phyloP scores from a whole-genome alignment of 2,797 vertebrate genomes.

The Erethizon dorsatum region DNA sequence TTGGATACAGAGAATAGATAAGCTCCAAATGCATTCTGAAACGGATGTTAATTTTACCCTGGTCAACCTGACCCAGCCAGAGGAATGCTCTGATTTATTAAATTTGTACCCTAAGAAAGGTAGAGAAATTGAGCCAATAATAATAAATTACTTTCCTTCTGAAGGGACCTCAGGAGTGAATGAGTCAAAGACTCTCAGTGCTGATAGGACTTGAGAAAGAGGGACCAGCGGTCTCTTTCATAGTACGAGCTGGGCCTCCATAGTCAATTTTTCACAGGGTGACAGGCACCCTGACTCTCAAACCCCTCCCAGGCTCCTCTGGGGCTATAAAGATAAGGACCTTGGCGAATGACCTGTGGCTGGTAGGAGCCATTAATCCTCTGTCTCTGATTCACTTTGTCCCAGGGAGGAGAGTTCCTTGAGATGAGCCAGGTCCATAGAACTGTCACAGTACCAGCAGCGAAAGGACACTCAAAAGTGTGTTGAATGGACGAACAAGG shows the following conservation, averaged over 20 bases:
- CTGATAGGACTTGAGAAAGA: background rate
- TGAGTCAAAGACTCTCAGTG: background rate
- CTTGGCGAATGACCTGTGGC: background rate
- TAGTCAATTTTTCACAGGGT: background rate
- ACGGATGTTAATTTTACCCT: conserved; percentile 23
- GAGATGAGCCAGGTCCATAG: background rate
- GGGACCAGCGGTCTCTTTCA: background rate
- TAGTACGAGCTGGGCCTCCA: background rate
- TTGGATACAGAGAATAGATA: conserved; percentile 8
- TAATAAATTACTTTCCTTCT: background rate
- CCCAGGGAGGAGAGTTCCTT: background rate
- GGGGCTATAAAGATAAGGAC: background rate
- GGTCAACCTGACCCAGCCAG: conserved; percentile 55
- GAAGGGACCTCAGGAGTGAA: background rate
- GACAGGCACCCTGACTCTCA: background rate
- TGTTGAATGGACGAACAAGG: background rate
- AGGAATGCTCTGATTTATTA: conserved; percentile 42
- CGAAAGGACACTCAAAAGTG: background rate
- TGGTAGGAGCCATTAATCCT: background rate
- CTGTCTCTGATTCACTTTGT: background rate
- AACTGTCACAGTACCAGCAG: background rate
- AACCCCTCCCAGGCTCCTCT: background rate
- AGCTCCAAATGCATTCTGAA: conserved; percentile 43
- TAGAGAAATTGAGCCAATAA: conserved; percentile 6
- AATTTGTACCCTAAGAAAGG: background rate